phyloP scores from a whole-genome alignment of 2,113 vertebrate genomes.

The Tychaedon coryphoeus region DNA sequence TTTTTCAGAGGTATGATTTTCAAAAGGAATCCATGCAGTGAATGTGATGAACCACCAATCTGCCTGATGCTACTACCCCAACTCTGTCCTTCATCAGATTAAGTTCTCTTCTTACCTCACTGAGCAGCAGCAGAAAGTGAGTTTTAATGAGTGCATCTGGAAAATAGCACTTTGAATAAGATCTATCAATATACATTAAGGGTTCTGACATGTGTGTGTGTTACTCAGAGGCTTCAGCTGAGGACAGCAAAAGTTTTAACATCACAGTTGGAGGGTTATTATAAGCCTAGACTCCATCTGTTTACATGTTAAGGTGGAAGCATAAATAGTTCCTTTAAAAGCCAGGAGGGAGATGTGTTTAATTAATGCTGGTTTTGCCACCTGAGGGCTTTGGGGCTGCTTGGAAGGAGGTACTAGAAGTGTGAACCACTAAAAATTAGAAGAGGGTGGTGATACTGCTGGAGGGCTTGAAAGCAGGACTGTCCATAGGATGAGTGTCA shows the following conservation, averaged over 20 bases:
- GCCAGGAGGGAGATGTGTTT: not conserved
- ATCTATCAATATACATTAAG: not conserved
- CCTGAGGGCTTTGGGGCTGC: not conserved
- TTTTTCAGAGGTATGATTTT: constrained; percentile 28
- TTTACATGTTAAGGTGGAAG: not conserved
- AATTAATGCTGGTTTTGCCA: not conserved
- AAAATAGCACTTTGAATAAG: not conserved
- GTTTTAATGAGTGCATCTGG: not conserved
- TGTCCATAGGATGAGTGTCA: not conserved
- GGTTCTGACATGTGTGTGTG: not conserved
- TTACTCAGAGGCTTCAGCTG: not conserved
- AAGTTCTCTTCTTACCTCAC: not conserved
- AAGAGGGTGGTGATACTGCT: not conserved
- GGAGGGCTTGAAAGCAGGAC: not conserved
- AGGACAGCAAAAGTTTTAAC: constrained; percentile 9
- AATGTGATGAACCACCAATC: not conserved
- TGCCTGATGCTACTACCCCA: not conserved
- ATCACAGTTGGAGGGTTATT: not conserved
- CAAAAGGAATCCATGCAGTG: not conserved
- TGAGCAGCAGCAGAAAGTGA: constrained; percentile 9
- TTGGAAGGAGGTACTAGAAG: not conserved
- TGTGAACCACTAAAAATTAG: not conserved
- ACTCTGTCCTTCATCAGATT: not conserved
- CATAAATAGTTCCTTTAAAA: not conserved
- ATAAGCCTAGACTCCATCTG: not conserved